Conservation (phyloP, 1,140 invertebrate species). For the Ooceraea biroi region DNA sequence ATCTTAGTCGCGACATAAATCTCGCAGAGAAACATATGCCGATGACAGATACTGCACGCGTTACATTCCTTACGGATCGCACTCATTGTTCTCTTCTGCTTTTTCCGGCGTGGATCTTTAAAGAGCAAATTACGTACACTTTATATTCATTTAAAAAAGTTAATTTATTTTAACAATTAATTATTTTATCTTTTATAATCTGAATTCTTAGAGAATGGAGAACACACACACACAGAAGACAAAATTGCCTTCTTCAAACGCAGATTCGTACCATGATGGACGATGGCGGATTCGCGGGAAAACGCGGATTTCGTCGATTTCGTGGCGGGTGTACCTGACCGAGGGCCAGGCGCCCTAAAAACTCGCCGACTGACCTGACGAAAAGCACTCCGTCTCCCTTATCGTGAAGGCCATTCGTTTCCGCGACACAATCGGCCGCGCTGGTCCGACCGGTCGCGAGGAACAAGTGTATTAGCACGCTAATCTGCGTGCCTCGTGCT, state of each 20-base stretch:
- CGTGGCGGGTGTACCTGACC: conserved; percentile 17
- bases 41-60: background rate
- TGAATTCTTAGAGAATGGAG: too few relatives aligned
- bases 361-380: conserved; percentile 59
- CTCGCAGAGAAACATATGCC: background rate
- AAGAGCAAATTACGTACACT: too few relatives aligned
- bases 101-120: too few relatives aligned
- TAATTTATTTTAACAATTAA: too few relatives aligned
- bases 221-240: too few relatives aligned
- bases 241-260: too few relatives aligned
- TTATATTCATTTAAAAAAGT: too few relatives aligned
- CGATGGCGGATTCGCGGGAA: too few relatives aligned
- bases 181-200: too few relatives aligned
- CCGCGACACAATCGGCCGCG: conserved; percentile 66
- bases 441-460: conserved; percentile 42
- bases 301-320: conserved; percentile 41
- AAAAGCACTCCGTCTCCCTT: conserved; percentile 73
- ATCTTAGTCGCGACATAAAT: conserved; percentile 13
- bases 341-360: conserved; percentile 31
- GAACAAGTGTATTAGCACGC: conserved; percentile 67
- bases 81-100: background rate
- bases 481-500: conserved; percentile 63
- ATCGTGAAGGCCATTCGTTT: conserved; percentile 69
- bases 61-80: background rate
- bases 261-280: too few relatives aligned